Evolutionary conservation across 2,113 vertebrate genomes (phyloP), one percentile per base, ranked within the genome.

Genomic region (Periophthalmus modestus): DNA sequence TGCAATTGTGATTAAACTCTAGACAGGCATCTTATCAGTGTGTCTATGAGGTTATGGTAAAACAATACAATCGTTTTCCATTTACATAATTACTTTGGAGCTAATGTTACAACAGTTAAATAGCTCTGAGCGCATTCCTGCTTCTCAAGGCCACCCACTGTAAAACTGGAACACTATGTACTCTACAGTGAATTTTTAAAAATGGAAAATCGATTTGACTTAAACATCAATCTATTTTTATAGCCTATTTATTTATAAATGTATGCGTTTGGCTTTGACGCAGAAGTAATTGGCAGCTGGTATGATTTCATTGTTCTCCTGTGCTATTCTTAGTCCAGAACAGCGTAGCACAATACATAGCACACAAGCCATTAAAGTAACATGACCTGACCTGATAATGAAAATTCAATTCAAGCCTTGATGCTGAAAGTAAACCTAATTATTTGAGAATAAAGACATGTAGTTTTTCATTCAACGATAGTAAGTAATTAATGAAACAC

Each of bases 41-140:
- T 66, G 66, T 85, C 66, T 24, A 72, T 36, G 46, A 39, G 71
- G 75, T 70, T 71, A 66, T 71, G 63, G 73, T 75, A 67, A 52
- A 82, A 72, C 55, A 75, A 73, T 59, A 69, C 19, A 39, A 39
- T 39, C 7, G 5, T 21, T 46, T 68, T 55, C 67, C 23, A 82
- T 86, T 80, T 85, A 43, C 79, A 85, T 82, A 81, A 82, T 83
- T 78, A 78, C 69, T 76, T 78, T 39, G 34, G 34, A 39, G 33
- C 62, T 34, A 65, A 18, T 65, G 33, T 34, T 10, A 65, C 34
- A 65, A 7, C 34, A n/a, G 54, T 18, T 24, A 59, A 21, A 28
- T 6, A 59, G 23, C 23, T 59, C 5, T 59, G 57, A 59, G 57
- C 14, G 13, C 23, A 24, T 24, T 28, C 13, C 73, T 65, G 71